Base-by-base conservation (phyloP, 37 sponge, comb jelly and placozoan genomes). In the Diacarnus erythraeanus region DNA sequence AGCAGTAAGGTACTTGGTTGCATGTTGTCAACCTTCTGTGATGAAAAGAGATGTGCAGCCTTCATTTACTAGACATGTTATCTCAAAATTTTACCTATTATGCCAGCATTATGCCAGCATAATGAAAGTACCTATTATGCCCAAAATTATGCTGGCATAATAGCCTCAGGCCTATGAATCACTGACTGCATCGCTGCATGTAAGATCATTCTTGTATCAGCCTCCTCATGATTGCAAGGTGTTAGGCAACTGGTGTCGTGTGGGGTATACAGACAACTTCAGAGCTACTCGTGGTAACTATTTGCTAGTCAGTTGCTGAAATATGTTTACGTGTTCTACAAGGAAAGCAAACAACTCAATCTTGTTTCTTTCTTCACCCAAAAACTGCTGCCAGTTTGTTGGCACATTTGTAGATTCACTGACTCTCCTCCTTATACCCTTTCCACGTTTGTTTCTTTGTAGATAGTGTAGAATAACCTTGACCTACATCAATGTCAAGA, bases 341-440 rank as follows among this genome's bases (percentile, higher is more conserved):
- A 54, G 56, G 56, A 54, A 54, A 54, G 56, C 56, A 54, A 54
- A 54, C 56, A 54, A 54, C 56, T 54, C 56, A 54, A 17, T 54
- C 56, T 54, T 54, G 10, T 54, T 54, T 20, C 56, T 54, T 17
- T 54, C 56, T 54, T 54, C 56, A 54, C 56, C 17, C 56, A 54
- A 54, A 54, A 54, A 54, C 17, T 54, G 56, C 17, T 54, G 56
- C 56, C 56, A 54, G 17, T 54, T 54, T 54, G 56, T 20, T 54
- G 56, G 56, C 56, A 54, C 56, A 17, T 54, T 54, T 54, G 56
- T 54, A 17, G 56, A 54, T 54, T 10, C 56, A 17, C 17, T 54
- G 56, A 54, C 56, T 54, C 56, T 54, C 56, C 56, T 54, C 56
- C 56, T 54, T 10, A 54, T 54, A 54, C 56, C 56, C 17, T 54